phyloP scores from a whole-genome alignment of 2,888 invertebrate species.

The Malacosoma neustria region DNA sequence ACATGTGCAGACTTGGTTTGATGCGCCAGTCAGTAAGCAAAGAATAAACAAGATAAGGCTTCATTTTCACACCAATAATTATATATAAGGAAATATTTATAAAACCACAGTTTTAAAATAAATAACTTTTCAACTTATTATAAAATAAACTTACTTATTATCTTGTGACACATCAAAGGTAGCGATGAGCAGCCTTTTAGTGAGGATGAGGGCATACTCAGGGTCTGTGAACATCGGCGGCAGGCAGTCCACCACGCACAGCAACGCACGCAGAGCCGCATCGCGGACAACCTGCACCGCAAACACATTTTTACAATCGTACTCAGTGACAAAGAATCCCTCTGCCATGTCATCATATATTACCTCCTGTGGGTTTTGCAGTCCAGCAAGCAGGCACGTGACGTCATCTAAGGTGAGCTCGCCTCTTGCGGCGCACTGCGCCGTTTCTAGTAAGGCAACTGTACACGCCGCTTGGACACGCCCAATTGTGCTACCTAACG shows the following conservation, averaged over 20 bases:
- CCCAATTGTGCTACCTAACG: constrained; percentile 75
- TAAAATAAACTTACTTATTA: constrained; percentile 76
- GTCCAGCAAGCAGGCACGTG: constrained; percentile 81
- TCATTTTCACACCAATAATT: not conserved
- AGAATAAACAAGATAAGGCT: too few relatives aligned
- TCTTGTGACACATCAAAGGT: constrained; percentile 86
- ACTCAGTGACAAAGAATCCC: too few relatives aligned
- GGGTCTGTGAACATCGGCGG: constrained; percentile 77
- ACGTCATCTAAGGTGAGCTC: constrained; percentile 81
- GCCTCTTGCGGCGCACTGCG: constrained; percentile 81
- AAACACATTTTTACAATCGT: too few relatives aligned
- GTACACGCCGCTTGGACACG: constrained; percentile 86
- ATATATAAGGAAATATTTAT: too few relatives aligned
- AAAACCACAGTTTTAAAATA: too few relatives aligned
- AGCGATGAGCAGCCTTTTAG: constrained; percentile 87
- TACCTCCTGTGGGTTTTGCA: constrained; percentile 81
- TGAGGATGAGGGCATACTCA: constrained; percentile 75
- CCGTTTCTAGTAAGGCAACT: constrained; percentile 86
- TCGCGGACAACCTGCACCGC: constrained; percentile 80
- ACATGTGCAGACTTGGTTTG: too few relatives aligned
- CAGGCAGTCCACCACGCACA: constrained; percentile 82
- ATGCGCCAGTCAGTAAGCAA: too few relatives aligned
- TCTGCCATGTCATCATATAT: not conserved
- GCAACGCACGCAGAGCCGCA: constrained; percentile 83
- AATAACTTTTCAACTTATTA: too few relatives aligned